phyloP scores from a whole-genome alignment of 2,797 vertebrate genomes.

The Acrossocheilus wenchowensis region DNA sequence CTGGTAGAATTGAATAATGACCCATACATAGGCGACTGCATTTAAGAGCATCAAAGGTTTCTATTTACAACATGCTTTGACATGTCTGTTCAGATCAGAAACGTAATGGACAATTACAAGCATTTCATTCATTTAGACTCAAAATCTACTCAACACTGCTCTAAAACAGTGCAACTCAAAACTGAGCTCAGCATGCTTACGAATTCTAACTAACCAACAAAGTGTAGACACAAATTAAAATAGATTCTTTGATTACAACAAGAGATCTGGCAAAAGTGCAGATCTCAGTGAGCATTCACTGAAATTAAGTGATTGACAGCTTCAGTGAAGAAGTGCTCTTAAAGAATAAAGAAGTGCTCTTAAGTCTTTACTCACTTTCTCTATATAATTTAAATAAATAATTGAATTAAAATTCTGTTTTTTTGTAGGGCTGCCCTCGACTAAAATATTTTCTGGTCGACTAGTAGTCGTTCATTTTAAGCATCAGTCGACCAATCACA shows the following conservation, averaged over 20 bases:
- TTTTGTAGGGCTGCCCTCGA: no score
- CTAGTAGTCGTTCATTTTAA: no score
- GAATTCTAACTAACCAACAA: neutral
- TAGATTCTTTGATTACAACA: neutral
- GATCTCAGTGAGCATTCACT: neutral
- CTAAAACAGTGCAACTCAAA: no score
- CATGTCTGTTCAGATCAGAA: no score
- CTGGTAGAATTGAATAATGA: neutral
- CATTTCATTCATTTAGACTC: no score
- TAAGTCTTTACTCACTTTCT: neutral
- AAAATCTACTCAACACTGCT: no score
- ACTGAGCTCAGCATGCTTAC: no score
- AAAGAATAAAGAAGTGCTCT: neutral
- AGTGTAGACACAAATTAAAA: neutral
- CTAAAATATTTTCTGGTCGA: no score
- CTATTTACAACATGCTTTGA: neutral
- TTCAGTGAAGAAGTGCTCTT: neutral
- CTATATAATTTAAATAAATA: neutral
- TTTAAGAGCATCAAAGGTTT: neutral
- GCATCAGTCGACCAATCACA: no score
- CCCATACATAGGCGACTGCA: neutral
- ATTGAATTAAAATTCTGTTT: no score
- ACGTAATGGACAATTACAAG: no score
- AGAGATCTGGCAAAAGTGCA: neutral
- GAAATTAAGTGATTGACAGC: neutral